A percentile compares a stretch with the other conserved stretches of the same genome.
These are phyloP conservation scores for Orbicella faveolata DNA, from an alignment of 64 coral and sea anemone species.

Conservation along the genomic window DNA sequence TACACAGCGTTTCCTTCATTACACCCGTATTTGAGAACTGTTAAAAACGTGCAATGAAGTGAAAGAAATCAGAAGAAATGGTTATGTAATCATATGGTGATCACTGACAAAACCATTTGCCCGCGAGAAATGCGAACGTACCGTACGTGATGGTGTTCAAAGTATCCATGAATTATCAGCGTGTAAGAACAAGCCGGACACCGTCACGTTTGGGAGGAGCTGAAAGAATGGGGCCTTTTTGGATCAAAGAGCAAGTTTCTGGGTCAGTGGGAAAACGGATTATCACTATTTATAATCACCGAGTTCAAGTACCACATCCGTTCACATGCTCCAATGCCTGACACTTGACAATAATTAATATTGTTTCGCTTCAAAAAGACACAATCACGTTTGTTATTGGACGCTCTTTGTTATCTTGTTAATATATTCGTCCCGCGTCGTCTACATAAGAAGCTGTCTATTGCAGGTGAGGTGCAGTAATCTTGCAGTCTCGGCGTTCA, in stretches of 20 bases:
- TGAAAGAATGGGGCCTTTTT: not conserved
- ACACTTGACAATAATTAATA: not conserved
- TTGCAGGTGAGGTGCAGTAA: not conserved
- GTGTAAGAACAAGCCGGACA: no score
- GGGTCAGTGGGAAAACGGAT: not conserved
- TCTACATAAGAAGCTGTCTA: not conserved
- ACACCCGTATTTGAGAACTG: no score
- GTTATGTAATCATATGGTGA: no score
- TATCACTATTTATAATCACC: not conserved
- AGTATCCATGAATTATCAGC: no score
- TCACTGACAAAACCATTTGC: no score
- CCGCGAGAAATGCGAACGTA: no score
- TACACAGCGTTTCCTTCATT: no score
- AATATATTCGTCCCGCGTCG: not conserved
- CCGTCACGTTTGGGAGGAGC: no score
- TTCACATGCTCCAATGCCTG: not conserved
- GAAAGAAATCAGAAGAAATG: no score
- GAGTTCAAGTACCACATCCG: not conserved
- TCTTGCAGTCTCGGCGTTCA: not conserved
- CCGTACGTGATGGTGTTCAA: no score
- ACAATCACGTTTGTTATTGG: slow-evolving; percentile 3
- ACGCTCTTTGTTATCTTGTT: not conserved
- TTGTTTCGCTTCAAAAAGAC: not conserved
- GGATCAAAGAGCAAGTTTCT: not conserved
- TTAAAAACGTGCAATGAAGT: no score